Percentiles rank a stretch among this genome's conserved stretches.
These are phyloP conservation scores for Notospermus geniculatus DNA, from an alignment of 1,140 invertebrate genomes.

Conservation along the genomic window DNA sequence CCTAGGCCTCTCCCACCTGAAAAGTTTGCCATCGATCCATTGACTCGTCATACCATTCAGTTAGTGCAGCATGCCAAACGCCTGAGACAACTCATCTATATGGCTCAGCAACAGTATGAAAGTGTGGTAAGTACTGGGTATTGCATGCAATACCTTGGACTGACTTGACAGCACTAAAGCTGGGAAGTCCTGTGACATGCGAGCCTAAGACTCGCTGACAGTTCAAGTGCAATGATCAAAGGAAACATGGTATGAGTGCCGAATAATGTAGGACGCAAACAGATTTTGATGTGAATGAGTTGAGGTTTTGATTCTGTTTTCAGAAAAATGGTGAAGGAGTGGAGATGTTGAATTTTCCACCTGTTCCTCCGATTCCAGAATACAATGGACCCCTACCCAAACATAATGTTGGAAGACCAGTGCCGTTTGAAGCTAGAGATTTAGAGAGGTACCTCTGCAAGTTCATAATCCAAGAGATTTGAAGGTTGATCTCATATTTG, in stretches of 20 bases:
- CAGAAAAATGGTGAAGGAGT: slow-evolving; percentile 18
- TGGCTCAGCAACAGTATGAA: slow-evolving; percentile 31
- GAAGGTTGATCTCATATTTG: no score
- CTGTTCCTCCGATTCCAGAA: slow-evolving; percentile 35
- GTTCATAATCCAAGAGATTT: no score
- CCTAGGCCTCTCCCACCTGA: slow-evolving; percentile 40
- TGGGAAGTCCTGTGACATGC: no score
- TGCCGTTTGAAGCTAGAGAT: slow-evolving; percentile 29
- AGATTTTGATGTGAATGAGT: no score
- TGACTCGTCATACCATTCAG: slow-evolving; percentile 44
- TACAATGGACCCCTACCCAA: slow-evolving; percentile 28
- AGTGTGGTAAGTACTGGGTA: slow-evolving; percentile 30
- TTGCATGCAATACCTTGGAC: no score
- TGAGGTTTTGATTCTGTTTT: background rate
- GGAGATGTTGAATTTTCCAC: slow-evolving; percentile 16
- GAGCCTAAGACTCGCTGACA: no score
- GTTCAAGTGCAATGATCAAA: no score
- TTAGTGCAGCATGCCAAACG: slow-evolving; percentile 39
- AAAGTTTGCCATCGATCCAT: slow-evolving; percentile 43
- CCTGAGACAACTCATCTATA: slow-evolving; percentile 30
- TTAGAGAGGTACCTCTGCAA: slow-evolving; percentile 33
- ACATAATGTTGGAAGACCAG: slow-evolving; percentile 18
- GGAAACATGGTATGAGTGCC: no score
- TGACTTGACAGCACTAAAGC: no score
- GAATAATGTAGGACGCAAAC: no score